Base-by-base conservation (phyloP, 2,113 vertebrate genomes). In the Rallus limicola region DNA sequence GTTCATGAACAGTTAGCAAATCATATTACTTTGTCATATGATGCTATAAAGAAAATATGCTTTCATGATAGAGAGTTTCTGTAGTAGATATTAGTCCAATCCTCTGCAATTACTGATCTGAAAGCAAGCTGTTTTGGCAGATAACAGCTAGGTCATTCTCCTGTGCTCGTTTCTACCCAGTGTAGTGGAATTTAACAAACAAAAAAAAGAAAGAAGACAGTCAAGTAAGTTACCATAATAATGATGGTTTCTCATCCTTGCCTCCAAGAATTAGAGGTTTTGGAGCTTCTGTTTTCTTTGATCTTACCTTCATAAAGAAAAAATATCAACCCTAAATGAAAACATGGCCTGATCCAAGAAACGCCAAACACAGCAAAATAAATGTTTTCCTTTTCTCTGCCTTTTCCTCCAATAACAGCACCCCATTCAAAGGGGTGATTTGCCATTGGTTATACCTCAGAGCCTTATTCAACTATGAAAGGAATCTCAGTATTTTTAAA, bases 341-440 rank as follows among this genome's bases (percentile, higher is more conserved):
- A 96, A 90, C 38, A 60, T 46, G 56, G 8, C 24, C 70, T 77
- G 38, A 28, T 4, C 23, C 59, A 40, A 56, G 74, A 95, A 90
- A 83, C 90, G 88, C 56, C 84, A 95, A 94, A 92, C 14, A 53
- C 50, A 86, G 23, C 85, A 88, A 80, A 86, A 91, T 5, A 94
- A 89, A 85, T 90, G 14, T 90, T 95, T 96, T 93, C 19, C 31
- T 86, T 69, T 88, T 88, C 80, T 95, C 53, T 56, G 34, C 60
- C 36, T 95, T 92, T 96, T 88, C 71, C 69, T 94, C 34, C 72
- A 81, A 84, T 42, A 93, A 80, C 44, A 75, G 90, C 40, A 28
- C 42, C 33, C 9, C 40, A 50, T 65, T 92, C 74, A 88, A 94
- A 68, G 26, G 38, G 16, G 21, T 76, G n/a, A 55, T 87, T 93